Base-by-base conservation (phyloP, 2,888 invertebrate genomes). In the Empis stercorea region DNA sequence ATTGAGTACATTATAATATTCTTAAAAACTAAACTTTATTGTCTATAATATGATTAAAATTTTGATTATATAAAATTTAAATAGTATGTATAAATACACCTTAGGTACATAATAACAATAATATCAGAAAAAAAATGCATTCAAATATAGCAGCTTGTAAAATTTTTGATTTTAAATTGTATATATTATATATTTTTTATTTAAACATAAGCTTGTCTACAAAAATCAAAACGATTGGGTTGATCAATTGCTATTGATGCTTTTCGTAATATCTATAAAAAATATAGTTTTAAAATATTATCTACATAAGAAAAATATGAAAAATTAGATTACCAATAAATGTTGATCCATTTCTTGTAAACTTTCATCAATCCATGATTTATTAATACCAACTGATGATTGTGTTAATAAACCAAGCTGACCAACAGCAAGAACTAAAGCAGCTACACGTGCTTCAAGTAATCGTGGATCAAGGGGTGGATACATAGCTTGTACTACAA, bases 401-500 rank as follows among this genome's bases (percentile, higher is more conserved):
- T 75, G 73, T 4, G 79, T 77, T n/a, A 81, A 74, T 41, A 80
- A 64, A 1, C 80, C 80, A 50, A 83, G 69, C 57, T 81, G 81
- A 37, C 77, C 78, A 3, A 83, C 81, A 10, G 81, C 78, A 41
- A 81, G 63, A 2, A 79, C 51, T 45, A 83, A 62, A 13, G 81
- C 79, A 27, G 78, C 76, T 37, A 80, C 79, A 56, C 81, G 73
- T 2, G 81, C 81, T 63, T 83, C 82, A 50, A 83, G 63, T 6
- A 82, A 67, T 34, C 80, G 70, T 1, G 80, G 77, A 64, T 83
- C 81, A 52, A 83, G 62, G 6, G 82, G 81, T 13, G 82, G 81
- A 60, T 81, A 82, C 76, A 84, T 78, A 51, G 80, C 77, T 48
- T 76, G 56, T 9, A 56, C 56, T 55, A n/a, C 5, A 44, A 44